A percentile compares a stretch with the other conserved stretches of the same genome.
Conservation (phyloP, 2,113 vertebrate genomes). For the Canis aureus region DNA sequence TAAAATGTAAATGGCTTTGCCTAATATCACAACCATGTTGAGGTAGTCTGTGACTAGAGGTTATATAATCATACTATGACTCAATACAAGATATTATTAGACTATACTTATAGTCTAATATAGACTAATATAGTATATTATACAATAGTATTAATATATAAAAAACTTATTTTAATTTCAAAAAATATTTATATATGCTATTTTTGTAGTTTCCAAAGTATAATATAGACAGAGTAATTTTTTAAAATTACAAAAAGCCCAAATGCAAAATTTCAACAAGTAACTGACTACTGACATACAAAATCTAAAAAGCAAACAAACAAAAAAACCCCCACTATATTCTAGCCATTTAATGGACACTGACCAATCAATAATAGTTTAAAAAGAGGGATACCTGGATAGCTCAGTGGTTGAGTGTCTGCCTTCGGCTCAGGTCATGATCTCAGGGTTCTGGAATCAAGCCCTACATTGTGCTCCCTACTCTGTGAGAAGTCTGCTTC, state of each 20-base stretch:
- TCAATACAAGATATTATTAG: not conserved
- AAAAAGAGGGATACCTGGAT: not conserved
- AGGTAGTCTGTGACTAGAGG: not conserved
- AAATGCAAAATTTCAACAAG: not conserved
- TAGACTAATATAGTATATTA: no score
- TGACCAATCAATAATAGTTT: not conserved
- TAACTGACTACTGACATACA: not conserved
- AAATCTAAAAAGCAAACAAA: not conserved
- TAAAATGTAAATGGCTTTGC: not conserved
- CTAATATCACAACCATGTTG: not conserved
- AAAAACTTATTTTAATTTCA: not conserved
- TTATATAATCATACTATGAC: not conserved
- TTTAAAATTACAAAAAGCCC: not conserved
- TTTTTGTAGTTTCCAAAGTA: not conserved
- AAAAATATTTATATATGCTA: not conserved
- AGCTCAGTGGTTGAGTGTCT: not conserved
- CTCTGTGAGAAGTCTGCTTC: not conserved
- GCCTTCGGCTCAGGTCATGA: not conserved
- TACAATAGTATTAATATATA: not conserved
- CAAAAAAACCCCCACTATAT: not conserved
- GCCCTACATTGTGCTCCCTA: not conserved
- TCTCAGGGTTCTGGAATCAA: not conserved
- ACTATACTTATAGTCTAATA: not conserved
- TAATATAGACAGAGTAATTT: not conserved
- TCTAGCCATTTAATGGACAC: not conserved